These are phyloP conservation scores for Chionoecetes opilio DNA, from an alignment of 1,140 invertebrate species.

Conservation along the genomic window DNA sequence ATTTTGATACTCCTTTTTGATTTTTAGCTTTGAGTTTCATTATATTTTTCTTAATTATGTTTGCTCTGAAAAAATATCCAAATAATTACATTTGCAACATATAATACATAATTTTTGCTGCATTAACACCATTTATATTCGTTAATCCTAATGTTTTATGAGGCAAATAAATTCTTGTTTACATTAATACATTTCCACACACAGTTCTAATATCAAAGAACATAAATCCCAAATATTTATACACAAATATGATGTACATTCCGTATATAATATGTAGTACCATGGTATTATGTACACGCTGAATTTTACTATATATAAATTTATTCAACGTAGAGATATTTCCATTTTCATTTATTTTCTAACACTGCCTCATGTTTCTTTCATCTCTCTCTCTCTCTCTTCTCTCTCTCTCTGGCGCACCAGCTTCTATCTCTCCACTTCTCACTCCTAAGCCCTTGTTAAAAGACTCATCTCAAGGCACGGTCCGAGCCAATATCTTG, in stretches of 20 bases:
- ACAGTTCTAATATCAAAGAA: slow-evolving; percentile 22
- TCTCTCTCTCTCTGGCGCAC: too few species aligned
- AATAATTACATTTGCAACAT: not conserved
- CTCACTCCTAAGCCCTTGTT: not conserved
- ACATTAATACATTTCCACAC: not conserved
- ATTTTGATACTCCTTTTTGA: too few species aligned
- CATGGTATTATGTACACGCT: not conserved
- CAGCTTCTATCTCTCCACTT: not conserved
- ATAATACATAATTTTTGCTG: not conserved
- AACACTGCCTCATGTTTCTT: too few species aligned
- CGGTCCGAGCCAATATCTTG: too few species aligned
- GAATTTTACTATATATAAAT: not conserved
- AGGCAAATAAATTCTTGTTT: not conserved
- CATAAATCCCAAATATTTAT: slow-evolving; percentile 22
- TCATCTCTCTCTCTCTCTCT: too few species aligned
- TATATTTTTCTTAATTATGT: too few species aligned
- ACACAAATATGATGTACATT: not conserved
- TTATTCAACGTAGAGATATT: too few species aligned
- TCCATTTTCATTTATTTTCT: too few species aligned
- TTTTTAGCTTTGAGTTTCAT: too few species aligned
- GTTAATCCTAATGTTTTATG: not conserved
- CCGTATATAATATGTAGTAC: too few species aligned
- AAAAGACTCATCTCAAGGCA: too few species aligned
- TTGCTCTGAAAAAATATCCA: not conserved
- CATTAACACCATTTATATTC: not conserved